Evolutionary conservation across 2,888 invertebrate genomes (phyloP).

Genomic region (Drosophila neutralis): DNA sequence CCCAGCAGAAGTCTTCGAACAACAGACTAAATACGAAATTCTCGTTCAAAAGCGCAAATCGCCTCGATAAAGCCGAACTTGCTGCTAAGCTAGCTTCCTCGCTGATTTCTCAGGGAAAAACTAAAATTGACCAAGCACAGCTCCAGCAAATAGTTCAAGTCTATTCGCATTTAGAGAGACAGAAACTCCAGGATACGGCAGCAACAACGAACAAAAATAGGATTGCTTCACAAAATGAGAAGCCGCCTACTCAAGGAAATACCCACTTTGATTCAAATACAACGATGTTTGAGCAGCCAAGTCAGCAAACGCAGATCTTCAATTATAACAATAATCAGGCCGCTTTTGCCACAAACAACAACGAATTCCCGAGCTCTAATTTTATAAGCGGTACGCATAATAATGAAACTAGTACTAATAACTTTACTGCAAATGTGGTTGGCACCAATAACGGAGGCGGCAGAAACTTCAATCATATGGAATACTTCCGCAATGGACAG

Average conservation of each 20-base stretch:
- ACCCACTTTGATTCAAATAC: not conserved
- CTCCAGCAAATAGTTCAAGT: slow-evolving; percentile 92
- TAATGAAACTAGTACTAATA: slow-evolving; percentile 36
- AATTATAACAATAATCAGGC: slow-evolving; percentile 14
- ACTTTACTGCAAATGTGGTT: slow-evolving; percentile 50
- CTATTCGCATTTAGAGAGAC: slow-evolving; percentile 84
- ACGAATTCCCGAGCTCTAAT: slow-evolving; percentile 9
- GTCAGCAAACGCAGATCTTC: not conserved
- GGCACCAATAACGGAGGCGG: slow-evolving; percentile 36
- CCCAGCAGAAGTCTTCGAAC: not conserved
- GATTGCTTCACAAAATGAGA: not conserved
- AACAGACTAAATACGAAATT: not conserved
- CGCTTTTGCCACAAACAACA: slow-evolving; percentile 1
- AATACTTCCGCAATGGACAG: slow-evolving; percentile 9
- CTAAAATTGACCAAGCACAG: slow-evolving; percentile 91
- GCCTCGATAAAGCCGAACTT: slow-evolving; percentile 85
- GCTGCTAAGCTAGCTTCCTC: slow-evolving; percentile 91
- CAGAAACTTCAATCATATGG: slow-evolving; percentile 22
- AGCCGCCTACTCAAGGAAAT: not conserved
- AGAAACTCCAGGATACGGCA: slow-evolving; percentile 60
- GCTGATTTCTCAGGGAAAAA: slow-evolving; percentile 92
- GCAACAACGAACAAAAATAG: not conserved
- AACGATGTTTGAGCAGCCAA: not conserved
- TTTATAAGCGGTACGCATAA: slow-evolving; percentile 28
- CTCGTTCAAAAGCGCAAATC: slow-evolving; percentile 13